Percentiles rank a stretch among this genome's conserved stretches.
Conservation (phyloP, 2,888 invertebrate species). For the Eupelmus urozonus region DNA sequence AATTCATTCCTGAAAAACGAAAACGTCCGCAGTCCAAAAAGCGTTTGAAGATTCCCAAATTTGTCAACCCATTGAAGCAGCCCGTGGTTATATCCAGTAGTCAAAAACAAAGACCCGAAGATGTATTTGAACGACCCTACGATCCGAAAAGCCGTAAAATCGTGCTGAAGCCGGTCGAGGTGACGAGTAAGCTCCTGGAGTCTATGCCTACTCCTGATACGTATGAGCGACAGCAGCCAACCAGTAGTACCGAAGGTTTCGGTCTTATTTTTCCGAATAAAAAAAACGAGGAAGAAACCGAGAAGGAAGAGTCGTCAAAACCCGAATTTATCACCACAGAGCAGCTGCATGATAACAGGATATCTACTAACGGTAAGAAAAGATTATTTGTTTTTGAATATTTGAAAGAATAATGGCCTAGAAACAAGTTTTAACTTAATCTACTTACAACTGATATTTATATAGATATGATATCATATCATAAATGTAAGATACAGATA, state of each 20-base stretch:
- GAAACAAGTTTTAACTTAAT: neutral
- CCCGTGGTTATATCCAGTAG: constrained; percentile 61
- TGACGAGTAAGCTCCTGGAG: constrained; percentile 61
- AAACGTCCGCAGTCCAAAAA: constrained; percentile 75
- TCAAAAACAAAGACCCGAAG: constrained; percentile 77
- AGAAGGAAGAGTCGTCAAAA: constrained; percentile 62
- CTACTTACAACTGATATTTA: neutral
- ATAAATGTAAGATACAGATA: neutral
- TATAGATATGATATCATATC: too few relatives aligned
- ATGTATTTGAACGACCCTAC: constrained; percentile 81
- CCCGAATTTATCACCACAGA: constrained; percentile 80
- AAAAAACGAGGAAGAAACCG: constrained; percentile 64
- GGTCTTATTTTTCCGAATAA: constrained; percentile 72
- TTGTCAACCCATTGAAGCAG: constrained; percentile 78
- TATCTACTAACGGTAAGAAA: constrained; percentile 81
- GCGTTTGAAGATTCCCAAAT: constrained; percentile 80
- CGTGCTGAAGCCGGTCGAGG: constrained; percentile 78
- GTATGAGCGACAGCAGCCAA: constrained; percentile 7
- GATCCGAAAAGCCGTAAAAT: too few relatives aligned
- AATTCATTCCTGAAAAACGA: constrained; percentile 78
- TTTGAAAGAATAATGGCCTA: too few relatives aligned
- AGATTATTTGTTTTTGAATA: neutral
- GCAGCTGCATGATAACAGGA: constrained; percentile 83
- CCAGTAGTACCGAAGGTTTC: constrained; percentile 68
- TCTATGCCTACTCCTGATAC: constrained; percentile 47